Conservation (phyloP, 2,888 invertebrate genomes). For the Bellardia bayeri region DNA sequence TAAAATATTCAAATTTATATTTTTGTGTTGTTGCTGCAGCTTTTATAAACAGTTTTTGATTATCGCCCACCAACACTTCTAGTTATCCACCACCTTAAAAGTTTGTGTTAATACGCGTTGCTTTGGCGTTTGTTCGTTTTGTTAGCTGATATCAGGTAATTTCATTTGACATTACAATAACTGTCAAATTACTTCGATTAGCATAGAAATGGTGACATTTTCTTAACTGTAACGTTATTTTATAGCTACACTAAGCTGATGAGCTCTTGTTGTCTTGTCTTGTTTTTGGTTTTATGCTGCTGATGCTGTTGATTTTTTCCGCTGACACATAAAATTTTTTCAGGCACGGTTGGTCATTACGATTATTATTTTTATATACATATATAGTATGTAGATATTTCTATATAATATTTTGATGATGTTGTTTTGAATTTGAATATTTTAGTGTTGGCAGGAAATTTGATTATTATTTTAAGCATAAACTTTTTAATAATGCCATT, state of each 20-base stretch:
- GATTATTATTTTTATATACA: conserved; percentile 65
- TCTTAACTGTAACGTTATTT: conserved; percentile 49
- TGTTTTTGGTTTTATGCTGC: background rate
- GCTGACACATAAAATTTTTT: conserved; percentile 61
- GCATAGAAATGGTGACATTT: conserved; percentile 78
- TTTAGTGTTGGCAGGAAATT: conserved; percentile 65
- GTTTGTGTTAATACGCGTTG: conserved; percentile 6
- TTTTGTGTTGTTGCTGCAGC: conserved; percentile 52
- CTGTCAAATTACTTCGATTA: conserved; percentile 79
- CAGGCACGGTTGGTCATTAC: conserved; percentile 72
- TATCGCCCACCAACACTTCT: conserved; percentile 56
- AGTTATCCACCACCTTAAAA: background rate
- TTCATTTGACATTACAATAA: conserved; percentile 75
- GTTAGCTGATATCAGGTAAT: conserved; percentile 72
- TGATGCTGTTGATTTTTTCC: conserved; percentile 39
- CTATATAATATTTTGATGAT: conserved; percentile 62
- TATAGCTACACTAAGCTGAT: background rate
- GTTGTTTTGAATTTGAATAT: conserved; percentile 61
- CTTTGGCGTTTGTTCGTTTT: conserved; percentile 27
- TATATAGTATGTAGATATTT: conserved; percentile 25
- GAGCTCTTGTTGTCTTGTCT: conserved; percentile 2
- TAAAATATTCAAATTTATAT: conserved; percentile 72
- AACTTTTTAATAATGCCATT: conserved; percentile 62
- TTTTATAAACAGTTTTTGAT: conserved; percentile 75
- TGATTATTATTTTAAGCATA: conserved; percentile 67